Percentiles rank a stretch among this genome's conserved stretches.
Evolutionary conservation across 1,140 invertebrate genomes (phyloP).

Genomic region (Galleria mellonella): DNA sequence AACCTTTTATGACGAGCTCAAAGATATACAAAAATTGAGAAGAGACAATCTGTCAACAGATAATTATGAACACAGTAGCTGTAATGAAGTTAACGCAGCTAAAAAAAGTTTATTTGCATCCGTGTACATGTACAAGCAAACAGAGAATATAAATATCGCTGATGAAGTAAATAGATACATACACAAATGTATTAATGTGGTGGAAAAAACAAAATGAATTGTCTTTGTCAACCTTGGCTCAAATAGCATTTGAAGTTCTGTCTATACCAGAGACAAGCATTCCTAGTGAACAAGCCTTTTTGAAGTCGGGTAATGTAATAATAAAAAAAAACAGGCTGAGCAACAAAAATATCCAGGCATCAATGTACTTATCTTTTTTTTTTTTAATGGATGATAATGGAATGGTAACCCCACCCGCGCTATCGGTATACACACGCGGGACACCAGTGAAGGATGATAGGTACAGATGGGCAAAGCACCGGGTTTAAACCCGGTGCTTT

Average conservation of each 20-base stretch:
- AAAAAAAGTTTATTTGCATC: background rate
- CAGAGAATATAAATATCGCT: background rate
- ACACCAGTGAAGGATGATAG: too few relatives aligned
- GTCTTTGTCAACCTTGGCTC: background rate
- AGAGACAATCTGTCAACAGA: background rate
- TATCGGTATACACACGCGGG: too few relatives aligned
- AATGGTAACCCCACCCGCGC: too few relatives aligned
- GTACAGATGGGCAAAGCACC: too few relatives aligned
- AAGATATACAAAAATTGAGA: background rate
- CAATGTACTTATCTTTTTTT: conserved; percentile 11
- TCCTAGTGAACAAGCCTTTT: conserved; percentile 5
- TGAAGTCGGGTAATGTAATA: background rate
- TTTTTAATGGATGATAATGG: background rate
- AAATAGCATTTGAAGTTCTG: conserved; percentile 1
- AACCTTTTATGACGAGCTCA: background rate
- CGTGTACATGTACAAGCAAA: background rate
- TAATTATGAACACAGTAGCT: background rate
- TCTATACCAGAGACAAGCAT: conserved; percentile 1
- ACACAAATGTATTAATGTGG: conserved; percentile 3
- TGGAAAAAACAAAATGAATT: background rate
- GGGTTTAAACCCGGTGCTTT: too few relatives aligned
- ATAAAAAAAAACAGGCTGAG: background rate
- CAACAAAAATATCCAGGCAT: conserved; percentile 1
- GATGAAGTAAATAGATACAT: conserved; percentile 1
- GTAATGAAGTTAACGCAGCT: background rate